Evolutionary conservation across 2,113 vertebrate species (phyloP).

Genomic region (Xenopus laevis): DNA sequence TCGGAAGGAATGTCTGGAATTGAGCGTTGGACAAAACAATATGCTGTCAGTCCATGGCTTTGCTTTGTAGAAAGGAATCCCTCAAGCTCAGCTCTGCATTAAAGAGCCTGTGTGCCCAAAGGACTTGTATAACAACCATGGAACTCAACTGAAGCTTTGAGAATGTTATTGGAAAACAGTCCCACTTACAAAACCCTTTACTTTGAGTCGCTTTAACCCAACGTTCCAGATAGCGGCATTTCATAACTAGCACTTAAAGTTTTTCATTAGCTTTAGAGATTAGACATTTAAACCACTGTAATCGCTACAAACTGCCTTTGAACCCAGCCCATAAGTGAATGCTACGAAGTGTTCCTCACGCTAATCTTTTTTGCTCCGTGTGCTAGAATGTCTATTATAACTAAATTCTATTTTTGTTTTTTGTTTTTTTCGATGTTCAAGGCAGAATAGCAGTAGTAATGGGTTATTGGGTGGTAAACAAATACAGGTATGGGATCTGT

Average conservation of each 20-base stretch:
- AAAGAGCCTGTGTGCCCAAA: background rate
- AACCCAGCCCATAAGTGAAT: background rate
- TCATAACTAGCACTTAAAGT: conserved; percentile 22
- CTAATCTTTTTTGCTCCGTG: too few species aligned
- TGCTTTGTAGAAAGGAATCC: background rate
- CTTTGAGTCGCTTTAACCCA: too few species aligned
- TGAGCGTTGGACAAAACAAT: conserved; percentile 14
- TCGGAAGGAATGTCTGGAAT: conserved; percentile 20
- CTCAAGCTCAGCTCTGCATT: too few species aligned
- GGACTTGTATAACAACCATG: background rate
- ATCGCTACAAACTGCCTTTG: conserved; percentile 9
- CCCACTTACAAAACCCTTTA: conserved; percentile 5
- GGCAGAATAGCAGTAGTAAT: too few species aligned
- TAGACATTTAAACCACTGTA: conserved; percentile 7
- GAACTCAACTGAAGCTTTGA: background rate
- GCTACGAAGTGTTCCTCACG: too few species aligned
- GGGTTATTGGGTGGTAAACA: too few species aligned
- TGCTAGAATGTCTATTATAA: too few species aligned
- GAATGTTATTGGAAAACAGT: conserved; percentile 4
- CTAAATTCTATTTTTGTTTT: too few species aligned
- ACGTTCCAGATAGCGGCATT: conserved; percentile 6
- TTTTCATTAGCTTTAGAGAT: conserved; percentile 20
- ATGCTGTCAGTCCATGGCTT: background rate
- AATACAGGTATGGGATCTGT: too few species aligned
- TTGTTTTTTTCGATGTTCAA: too few species aligned